A percentile compares a stretch with the other conserved stretches of the same genome.
These are phyloP conservation scores for Ctenoplectra terminalis DNA, from an alignment of 1,140 invertebrate species.

Conservation along the genomic window DNA sequence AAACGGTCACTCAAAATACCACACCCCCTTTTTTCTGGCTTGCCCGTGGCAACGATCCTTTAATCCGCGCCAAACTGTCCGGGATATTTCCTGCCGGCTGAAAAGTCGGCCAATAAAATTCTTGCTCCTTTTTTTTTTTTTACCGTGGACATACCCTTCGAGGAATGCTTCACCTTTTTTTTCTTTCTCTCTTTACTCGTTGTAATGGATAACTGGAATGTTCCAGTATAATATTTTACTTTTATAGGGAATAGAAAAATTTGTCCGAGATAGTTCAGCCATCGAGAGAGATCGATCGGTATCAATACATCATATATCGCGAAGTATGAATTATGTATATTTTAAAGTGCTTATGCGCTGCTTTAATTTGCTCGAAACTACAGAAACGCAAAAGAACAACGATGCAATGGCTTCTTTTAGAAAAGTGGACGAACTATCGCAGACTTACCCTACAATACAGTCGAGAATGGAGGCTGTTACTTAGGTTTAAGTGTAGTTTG, in stretches of 20 bases:
- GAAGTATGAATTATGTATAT: too few species aligned
- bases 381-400: too few species aligned
- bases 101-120: constrained; percentile 29
- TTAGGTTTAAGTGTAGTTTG: background rate
- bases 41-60: constrained; percentile 63
- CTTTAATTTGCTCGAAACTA: too few species aligned
- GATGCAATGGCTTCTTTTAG: too few species aligned
- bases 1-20: constrained; percentile 78
- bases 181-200: background rate
- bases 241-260: too few species aligned
- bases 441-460: too few species aligned
- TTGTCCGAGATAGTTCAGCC: too few species aligned
- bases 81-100: constrained; percentile 31
- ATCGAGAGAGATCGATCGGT: too few species aligned
- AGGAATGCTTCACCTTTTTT: background rate
- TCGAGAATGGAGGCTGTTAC: background rate
- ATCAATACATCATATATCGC: too few species aligned
- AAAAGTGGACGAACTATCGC: too few species aligned
- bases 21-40: constrained; percentile 49
- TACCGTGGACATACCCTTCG: too few species aligned
- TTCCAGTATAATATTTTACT: background rate
- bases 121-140: background rate
- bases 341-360: too few species aligned
- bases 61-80: constrained; percentile 64
- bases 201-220: background rate